phyloP scores from a whole-genome alignment of 2,113 vertebrate genomes.

The Cavia aperea region DNA sequence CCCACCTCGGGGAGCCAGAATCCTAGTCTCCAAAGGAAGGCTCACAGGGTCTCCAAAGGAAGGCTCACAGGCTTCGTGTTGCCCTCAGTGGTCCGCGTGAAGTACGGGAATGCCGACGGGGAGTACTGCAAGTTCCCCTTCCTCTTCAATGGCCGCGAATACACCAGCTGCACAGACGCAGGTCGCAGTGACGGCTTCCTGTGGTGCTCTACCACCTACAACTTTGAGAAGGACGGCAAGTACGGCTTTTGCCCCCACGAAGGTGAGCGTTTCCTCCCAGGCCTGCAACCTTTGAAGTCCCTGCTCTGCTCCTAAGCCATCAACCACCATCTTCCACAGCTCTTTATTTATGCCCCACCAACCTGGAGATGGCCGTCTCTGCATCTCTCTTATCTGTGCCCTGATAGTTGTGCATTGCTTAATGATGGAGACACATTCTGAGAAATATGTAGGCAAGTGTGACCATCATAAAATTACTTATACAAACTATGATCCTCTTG shows the following conservation, averaged over 20 bases:
- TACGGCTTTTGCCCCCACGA: conserved; percentile 99
- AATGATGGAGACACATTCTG: neutral
- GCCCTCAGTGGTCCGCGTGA: conserved; percentile 90
- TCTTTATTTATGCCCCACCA: neutral
- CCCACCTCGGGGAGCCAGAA: neutral
- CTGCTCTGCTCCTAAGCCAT: accelerated
- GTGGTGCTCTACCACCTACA: conserved; percentile 95
- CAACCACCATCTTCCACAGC: neutral
- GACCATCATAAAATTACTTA: neutral
- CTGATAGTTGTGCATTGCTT: neutral
- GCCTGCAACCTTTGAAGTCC: accelerated
- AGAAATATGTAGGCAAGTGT: neutral
- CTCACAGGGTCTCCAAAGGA: neutral
- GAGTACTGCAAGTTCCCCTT: conserved; percentile 98
- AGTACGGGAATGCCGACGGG: conserved; percentile 94
- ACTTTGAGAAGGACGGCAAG: conserved; percentile 93
- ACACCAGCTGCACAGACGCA: conserved; percentile 88
- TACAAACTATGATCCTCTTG: too few species aligned
- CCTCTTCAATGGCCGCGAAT: conserved; percentile 92
- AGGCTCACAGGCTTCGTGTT: neutral
- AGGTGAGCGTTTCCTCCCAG: conserved; percentile 78
- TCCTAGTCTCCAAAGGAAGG: neutral
- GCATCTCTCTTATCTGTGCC: neutral
- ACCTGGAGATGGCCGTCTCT: neutral
- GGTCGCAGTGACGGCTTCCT: conserved; percentile 94